These are phyloP conservation scores for Setophaga petechia DNA, from an alignment of 2,113 vertebrate species.

Conservation along the genomic window DNA sequence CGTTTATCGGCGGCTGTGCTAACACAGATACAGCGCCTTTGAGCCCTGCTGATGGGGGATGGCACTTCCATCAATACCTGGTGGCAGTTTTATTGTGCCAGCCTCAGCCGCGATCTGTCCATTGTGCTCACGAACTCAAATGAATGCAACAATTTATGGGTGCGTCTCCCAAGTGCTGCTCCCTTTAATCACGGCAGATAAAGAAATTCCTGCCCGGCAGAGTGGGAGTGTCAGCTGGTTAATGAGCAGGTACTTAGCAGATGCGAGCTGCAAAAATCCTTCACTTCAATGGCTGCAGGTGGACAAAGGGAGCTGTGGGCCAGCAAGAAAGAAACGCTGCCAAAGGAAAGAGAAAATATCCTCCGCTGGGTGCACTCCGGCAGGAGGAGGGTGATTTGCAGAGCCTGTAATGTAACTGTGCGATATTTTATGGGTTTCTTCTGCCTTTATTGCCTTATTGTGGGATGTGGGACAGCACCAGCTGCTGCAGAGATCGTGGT, in stretches of 20 bases:
- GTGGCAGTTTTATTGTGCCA: constrained; percentile 9
- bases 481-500: not conserved
- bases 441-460: not conserved
- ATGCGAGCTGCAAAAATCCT: constrained; percentile 9
- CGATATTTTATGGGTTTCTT: not conserved
- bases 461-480: not conserved
- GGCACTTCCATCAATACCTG: not conserved
- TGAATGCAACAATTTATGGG: constrained; percentile 37
- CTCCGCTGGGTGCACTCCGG: not conserved
- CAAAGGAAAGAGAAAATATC: not conserved
- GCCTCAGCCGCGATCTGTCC: not conserved
- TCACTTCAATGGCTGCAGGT: not conserved
- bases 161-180: not conserved
- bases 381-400: not conserved
- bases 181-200: not conserved
- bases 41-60: not conserved
- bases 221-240: not conserved
- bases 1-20: not conserved
- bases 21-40: not conserved
- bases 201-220: constrained; percentile 15
- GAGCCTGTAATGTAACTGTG: not conserved
- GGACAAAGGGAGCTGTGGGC: not conserved
- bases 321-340: not conserved
- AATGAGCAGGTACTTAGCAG: constrained; percentile 30
- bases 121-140: not conserved